phyloP scores from a whole-genome alignment of 1,140 invertebrate species.

The Psilanteris sp. region DNA sequence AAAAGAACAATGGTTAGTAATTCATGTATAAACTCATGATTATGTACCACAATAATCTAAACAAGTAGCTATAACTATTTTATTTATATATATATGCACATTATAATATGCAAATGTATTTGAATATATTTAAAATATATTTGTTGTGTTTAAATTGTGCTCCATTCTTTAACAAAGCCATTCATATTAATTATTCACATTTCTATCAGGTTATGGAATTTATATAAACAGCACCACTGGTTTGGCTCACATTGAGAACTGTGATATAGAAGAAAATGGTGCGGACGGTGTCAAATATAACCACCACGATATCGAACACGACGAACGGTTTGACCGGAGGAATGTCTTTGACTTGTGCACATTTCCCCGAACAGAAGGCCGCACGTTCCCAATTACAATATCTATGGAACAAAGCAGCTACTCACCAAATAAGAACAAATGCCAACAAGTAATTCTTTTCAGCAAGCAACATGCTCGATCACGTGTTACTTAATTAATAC shows the following conservation, averaged over 20 bases:
- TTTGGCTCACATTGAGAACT: slow-evolving; percentile 85
- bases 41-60: no score
- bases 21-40: no score
- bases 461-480: no score
- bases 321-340: slow-evolving; percentile 85
- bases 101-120: no score
- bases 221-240: slow-evolving; percentile 93
- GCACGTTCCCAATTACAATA: slow-evolving; percentile 90
- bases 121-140: no score
- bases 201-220: slow-evolving; percentile 92
- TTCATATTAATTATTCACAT: no score
- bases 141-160: no score
- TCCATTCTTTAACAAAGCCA: no score
- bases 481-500: no score
- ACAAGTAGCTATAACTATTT: no score
- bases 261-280: slow-evolving; percentile 88
- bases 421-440: slow-evolving; percentile 83
- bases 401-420: slow-evolving; percentile 88
- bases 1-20: slow-evolving; percentile 87
- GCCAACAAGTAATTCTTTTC: slow-evolving; percentile 82
- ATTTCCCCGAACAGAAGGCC: slow-evolving; percentile 87
- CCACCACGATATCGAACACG: slow-evolving; percentile 87
- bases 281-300: slow-evolving; percentile 93
- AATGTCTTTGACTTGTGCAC: slow-evolving; percentile 91
- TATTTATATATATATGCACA: no score